Evolutionary conservation across 2,797 vertebrate species (phyloP).

Genomic region (Amblyraja radiata): DNA sequence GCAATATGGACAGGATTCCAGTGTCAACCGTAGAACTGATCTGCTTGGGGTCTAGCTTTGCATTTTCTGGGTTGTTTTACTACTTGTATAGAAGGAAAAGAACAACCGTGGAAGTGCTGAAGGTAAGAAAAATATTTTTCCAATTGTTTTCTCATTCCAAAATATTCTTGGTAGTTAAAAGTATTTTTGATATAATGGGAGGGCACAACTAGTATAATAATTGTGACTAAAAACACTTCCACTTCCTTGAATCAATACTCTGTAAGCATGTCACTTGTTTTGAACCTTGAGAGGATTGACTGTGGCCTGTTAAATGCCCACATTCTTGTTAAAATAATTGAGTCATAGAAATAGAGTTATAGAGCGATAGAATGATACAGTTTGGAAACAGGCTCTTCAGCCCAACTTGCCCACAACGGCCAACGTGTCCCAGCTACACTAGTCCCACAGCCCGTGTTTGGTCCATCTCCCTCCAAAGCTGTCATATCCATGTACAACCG

Average conservation of each 20-base stretch:
- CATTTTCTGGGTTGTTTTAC: conserved; percentile 68
- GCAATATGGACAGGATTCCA: conserved; percentile 60
- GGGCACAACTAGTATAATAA: background rate
- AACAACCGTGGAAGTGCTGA: conserved; percentile 57
- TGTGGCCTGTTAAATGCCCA: background rate
- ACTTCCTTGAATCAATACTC: background rate
- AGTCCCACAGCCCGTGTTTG: no score
- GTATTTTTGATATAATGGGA: background rate
- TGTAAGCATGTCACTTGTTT: background rate
- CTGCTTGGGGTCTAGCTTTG: conserved; percentile 68
- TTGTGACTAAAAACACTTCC: conserved; percentile 6
- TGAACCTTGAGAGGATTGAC: background rate
- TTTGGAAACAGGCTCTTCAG: no score
- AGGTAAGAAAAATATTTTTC: conserved; percentile 51
- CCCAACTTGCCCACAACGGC: no score
- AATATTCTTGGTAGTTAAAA: background rate
- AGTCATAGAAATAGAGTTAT: background rate
- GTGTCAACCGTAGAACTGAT: conserved; percentile 58
- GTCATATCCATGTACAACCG: no score
- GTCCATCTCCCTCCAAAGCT: no score
- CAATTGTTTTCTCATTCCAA: background rate
- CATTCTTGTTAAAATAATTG: background rate
- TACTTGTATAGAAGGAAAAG: conserved; percentile 67
- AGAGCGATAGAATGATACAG: no score
- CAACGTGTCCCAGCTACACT: no score